Conservation (phyloP, 2,797 vertebrate species). For the Coreius guichenoti region DNA sequence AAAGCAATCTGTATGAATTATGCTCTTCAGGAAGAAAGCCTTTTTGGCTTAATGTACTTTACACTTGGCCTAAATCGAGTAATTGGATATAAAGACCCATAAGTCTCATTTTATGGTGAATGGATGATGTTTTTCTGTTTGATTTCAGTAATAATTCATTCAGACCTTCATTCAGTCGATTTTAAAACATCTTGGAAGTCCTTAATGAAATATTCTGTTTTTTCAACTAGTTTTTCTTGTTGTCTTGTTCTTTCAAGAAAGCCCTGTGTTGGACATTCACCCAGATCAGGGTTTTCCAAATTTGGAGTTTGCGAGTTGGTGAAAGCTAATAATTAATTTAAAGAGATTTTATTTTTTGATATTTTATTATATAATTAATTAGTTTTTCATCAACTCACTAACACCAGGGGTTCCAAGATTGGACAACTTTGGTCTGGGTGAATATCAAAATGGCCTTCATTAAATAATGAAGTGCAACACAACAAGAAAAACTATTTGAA, state of each 20-base stretch:
- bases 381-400: neutral
- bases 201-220: neutral
- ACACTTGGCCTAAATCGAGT: conserved; percentile 35
- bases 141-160: conserved; percentile 46
- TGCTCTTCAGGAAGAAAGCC: conserved; percentile 53
- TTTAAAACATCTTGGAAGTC: neutral
- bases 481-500: neutral
- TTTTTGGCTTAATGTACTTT: conserved; percentile 58
- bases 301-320: neutral
- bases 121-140: conserved; percentile 14
- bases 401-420: neutral
- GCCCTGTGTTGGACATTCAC: conserved; percentile 68
- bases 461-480: neutral
- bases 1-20: conserved; percentile 63
- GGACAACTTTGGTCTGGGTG: neutral
- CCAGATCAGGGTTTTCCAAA: conserved; percentile 57
- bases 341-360: neutral
- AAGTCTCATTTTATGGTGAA: conserved; percentile 49
- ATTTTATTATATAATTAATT: neutral
- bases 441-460: neutral
- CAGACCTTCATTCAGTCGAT: conserved; percentile 11
- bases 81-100: conserved; percentile 49
- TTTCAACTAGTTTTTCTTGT: neutral
- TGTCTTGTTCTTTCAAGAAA: neutral
- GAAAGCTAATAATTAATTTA: neutral